phyloP scores from a whole-genome alignment of 53 echinoderm and acorn worm genomes.

The Echinarachnius parma region DNA sequence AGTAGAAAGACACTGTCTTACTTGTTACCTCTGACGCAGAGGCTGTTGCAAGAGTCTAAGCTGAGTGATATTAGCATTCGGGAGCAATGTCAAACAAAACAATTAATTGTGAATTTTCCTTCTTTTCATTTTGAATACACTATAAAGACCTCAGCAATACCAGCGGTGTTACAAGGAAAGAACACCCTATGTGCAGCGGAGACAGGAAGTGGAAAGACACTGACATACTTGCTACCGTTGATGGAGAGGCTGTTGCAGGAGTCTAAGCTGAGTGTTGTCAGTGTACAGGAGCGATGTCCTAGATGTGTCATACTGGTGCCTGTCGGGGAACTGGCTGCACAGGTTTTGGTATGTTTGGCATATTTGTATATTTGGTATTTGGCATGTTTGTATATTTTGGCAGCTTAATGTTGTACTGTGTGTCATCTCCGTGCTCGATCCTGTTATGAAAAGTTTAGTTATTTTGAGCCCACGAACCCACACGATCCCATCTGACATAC shows the following conservation, averaged over 20 bases:
- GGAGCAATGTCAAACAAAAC: too few species aligned
- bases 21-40: slow-evolving; percentile 72
- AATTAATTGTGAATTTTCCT: too few species aligned
- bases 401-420: too few species aligned
- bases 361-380: too few species aligned
- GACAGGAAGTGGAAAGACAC: slow-evolving; percentile 92
- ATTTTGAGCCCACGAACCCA: too few species aligned
- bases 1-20: slow-evolving; percentile 92
- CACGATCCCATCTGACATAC: too few species aligned
- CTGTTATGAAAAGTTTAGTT: background rate
- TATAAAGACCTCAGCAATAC: slow-evolving; percentile 66
- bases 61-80: too few species aligned
- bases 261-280: slow-evolving; percentile 5
- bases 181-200: slow-evolving; percentile 89
- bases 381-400: too few species aligned
- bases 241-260: slow-evolving; percentile 62
- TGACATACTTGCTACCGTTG: slow-evolving; percentile 80
- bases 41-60: slow-evolving; percentile 49
- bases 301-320: slow-evolving; percentile 76
- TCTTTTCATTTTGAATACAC: too few species aligned
- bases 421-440: too few species aligned
- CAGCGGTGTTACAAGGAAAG: slow-evolving; percentile 57
- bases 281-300: slow-evolving; percentile 42
- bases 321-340: slow-evolving; percentile 74
- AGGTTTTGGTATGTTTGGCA: slow-evolving; percentile 86